A percentile compares a stretch with the other conserved stretches of the same genome.
phyloP scores from a whole-genome alignment of 2,113 vertebrate genomes.

The Condylura cristata region DNA sequence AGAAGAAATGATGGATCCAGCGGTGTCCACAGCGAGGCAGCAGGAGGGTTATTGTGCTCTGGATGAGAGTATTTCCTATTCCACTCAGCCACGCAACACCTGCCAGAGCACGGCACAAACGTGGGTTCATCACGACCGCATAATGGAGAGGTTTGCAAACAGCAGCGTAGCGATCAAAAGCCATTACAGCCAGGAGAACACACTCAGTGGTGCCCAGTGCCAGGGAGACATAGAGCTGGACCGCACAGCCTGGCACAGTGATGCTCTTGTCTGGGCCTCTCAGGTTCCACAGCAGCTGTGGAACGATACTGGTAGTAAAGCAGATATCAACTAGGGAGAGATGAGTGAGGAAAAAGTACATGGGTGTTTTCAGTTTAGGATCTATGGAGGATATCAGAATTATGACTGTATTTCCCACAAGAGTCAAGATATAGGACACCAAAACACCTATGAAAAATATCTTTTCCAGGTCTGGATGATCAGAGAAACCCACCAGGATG shows the following conservation, averaged over 20 bases:
- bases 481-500: slow-evolving; percentile 57
- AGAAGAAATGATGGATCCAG: slow-evolving; percentile 71
- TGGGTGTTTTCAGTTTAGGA: slow-evolving; percentile 53
- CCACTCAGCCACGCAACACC: slow-evolving; percentile 6
- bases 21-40: slow-evolving; percentile 66
- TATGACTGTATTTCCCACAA: slow-evolving; percentile 54
- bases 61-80: slow-evolving; percentile 57
- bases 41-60: slow-evolving; percentile 63
- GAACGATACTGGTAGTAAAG: slow-evolving; percentile 72
- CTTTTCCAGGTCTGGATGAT: slow-evolving; percentile 56
- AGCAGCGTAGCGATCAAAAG: slow-evolving; percentile 63
- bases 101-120: background rate
- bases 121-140: slow-evolving; percentile 50
- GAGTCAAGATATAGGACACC: slow-evolving; percentile 42
- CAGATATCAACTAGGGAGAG: slow-evolving; percentile 72
- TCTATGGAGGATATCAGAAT: slow-evolving; percentile 51
- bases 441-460: slow-evolving; percentile 52
- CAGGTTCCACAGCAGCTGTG: slow-evolving; percentile 72
- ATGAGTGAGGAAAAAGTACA: slow-evolving; percentile 67
- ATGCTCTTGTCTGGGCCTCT: slow-evolving; percentile 63
- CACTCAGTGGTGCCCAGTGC: slow-evolving; percentile 71
- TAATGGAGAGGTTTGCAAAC: slow-evolving; percentile 75
- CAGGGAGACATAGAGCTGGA: slow-evolving; percentile 74
- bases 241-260: slow-evolving; percentile 52
- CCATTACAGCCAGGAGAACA: slow-evolving; percentile 69